Base-by-base conservation (phyloP, 2,113 vertebrate genomes). In the Esox niger region DNA sequence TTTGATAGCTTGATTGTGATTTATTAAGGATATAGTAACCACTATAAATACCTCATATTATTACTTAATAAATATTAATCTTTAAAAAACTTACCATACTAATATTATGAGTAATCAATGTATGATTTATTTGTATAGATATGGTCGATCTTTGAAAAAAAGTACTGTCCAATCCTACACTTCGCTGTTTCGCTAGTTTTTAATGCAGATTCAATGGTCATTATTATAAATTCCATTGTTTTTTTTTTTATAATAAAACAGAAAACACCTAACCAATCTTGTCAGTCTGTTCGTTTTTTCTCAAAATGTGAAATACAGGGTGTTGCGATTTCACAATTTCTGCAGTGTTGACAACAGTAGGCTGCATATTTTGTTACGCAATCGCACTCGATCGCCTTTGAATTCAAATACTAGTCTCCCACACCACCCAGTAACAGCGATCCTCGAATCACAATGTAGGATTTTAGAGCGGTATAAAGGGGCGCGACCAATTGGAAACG, bases 401-500 rank as follows among this genome's bases (percentile, higher is more conserved):
- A 27, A 15, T 29, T 57, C 13, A 25, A 57, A 57, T 25, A 57
- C 55, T 15, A 23, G 25, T 75, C 68, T 82, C 62, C 66, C 68
- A 56, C 73, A 25, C 59, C 73, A 80, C 86, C 87, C 80, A 78
- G 90, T 87, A 89, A 90, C 87, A 88, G 55, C 74, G 25, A 1
- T 58, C 71, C 54, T 11, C 91, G 80, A 91, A 90, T 91, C 85
- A 9, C 25, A 35, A 33, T 20, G 52, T 62, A 7, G 56, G 4
- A 5, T 67, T 69, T 55, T 43, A 43, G 47, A 33, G 61, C 62
- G 60, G 54, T 55, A n/a, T 47, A 52, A 64, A 79, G 80, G 85
- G 89, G 90, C 63, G 89, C 86, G 88, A 88, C 90, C 90, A 89
- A 89, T 90, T 33, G 35, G 38, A 71, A 62, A 46, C 11, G 17